Conservation (phyloP, 2,797 vertebrate genomes). For the Pterois miles region DNA sequence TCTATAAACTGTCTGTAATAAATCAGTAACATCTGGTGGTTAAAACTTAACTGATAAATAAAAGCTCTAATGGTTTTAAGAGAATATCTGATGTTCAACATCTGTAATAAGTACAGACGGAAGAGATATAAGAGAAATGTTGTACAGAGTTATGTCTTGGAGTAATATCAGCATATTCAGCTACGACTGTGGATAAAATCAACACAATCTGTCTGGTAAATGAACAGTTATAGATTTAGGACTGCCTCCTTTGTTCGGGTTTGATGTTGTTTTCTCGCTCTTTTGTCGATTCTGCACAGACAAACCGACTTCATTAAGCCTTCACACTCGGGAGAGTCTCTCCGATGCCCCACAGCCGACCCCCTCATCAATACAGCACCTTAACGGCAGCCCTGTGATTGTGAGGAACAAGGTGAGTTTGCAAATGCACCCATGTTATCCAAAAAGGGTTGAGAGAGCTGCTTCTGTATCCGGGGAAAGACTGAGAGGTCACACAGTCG, state of each 20-base stretch:
- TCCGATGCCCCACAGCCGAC: not conserved
- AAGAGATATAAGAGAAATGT: not conserved
- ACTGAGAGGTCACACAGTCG: not conserved
- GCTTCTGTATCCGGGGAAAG: not conserved
- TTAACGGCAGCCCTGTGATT: slow-evolving; percentile 10
- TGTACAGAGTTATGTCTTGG: not conserved
- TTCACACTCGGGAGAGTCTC: slow-evolving; percentile 4
- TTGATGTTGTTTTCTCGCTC: not conserved
- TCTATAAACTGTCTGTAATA: not conserved
- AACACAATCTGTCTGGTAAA: not conserved
- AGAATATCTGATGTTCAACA: not conserved
- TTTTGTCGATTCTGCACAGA: slow-evolving; percentile 7
- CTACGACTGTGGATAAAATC: not conserved
- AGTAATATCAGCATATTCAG: not conserved
- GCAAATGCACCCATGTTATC: not conserved
- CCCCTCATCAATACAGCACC: slow-evolving; percentile 2
- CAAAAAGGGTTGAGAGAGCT: not conserved
- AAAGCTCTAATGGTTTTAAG: not conserved
- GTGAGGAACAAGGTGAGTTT: slow-evolving; percentile 19
- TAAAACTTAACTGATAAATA: not conserved
- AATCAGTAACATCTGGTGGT: not conserved
- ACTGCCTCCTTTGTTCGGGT: not conserved
- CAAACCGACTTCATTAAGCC: slow-evolving; percentile 11
- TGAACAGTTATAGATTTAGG: not conserved
- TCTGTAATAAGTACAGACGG: not conserved